Conservation (phyloP, 2,113 vertebrate genomes). For the Oxyura jamaicensis region DNA sequence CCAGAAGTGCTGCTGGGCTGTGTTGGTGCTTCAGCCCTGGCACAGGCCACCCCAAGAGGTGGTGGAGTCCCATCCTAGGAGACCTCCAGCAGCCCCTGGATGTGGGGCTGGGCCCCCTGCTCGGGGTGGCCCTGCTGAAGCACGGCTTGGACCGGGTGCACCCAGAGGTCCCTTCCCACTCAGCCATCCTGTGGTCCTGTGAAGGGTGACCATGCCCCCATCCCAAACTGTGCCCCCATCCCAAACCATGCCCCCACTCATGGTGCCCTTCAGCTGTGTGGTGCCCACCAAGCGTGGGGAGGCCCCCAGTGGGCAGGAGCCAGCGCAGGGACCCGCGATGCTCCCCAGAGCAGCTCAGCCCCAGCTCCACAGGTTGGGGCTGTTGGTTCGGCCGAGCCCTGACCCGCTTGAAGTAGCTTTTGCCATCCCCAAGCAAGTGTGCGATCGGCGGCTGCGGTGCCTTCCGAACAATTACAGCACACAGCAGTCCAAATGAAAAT, state of each 20-base stretch:
- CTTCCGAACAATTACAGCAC: conserved; percentile 92
- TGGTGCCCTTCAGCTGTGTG: background rate
- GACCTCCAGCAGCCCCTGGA: background rate
- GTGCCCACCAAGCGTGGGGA: rapidly evolving
- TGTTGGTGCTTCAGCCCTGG: background rate
- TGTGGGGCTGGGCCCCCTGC: background rate
- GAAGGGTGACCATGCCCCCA: background rate
- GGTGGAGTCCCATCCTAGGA: background rate
- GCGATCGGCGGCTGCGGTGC: conserved; percentile 83
- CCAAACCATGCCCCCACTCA: background rate
- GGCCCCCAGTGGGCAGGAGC: background rate
- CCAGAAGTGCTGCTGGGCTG: background rate
- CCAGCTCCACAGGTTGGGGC: background rate
- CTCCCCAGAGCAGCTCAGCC: background rate
- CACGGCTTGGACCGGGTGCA: background rate
- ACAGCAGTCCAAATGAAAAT: conserved; percentile 97
- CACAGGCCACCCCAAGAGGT: background rate
- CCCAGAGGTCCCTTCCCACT: background rate
- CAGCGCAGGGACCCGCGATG: rapidly evolving
- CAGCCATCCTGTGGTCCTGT: background rate
- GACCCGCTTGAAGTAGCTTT: conserved; percentile 83
- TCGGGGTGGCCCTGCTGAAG: background rate
- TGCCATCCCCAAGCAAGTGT: conserved; percentile 69
- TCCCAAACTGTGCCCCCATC: background rate
- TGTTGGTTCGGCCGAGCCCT: conserved; percentile 33